Base-by-base conservation (phyloP, 2,888 invertebrate species). In the Leptinotarsa tumamoca region DNA sequence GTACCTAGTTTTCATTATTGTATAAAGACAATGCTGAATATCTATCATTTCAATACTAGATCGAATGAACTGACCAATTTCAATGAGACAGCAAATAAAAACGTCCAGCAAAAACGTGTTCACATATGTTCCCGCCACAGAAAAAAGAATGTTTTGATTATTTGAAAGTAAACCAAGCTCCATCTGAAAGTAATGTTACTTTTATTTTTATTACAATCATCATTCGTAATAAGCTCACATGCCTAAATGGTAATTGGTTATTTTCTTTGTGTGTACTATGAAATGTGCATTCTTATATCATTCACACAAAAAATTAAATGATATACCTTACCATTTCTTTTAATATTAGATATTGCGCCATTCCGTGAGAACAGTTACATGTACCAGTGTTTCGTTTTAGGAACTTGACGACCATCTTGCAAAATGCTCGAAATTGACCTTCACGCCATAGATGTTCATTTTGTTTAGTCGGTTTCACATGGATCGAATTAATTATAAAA, bases 301-400 rank as follows among this genome's bases (percentile, higher is more conserved):
- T 63, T 63, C 27, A 17, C n/a, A 63, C 33, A 63, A 63, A 63
- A 61, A 63, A 63, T 7, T 4, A 63, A 63, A 63, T 63, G 63
- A 63, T 63, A 63, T 63, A 27, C 63, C 27, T 43, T 4, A 43
- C 63, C 18, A 63, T 33, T 43, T 43, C 17, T 63, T 43, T 43
- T 43, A 63, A 63, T 63, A 63, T 63, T 33, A 63, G n/a, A 43
- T n/a, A 71, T 79, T 79, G 72, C 77, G 63, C 50, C 72, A 79
- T 50, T 71, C 66, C 79, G 79, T 79, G 79, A 71, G 79, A 79
- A 79, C 77, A 73, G 68, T 77, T 77, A 74, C 76, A 76, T 79
- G 73, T 74, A 21, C 27, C 52, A 68, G 21, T 52, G n/a, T 68
- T 43, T 52, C 68, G 52, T 68, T 66, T 43, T 50, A 67, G 58